Evolutionary conservation across 2,888 invertebrate species (phyloP).

Genomic region (Stenodema calcarata): DNA sequence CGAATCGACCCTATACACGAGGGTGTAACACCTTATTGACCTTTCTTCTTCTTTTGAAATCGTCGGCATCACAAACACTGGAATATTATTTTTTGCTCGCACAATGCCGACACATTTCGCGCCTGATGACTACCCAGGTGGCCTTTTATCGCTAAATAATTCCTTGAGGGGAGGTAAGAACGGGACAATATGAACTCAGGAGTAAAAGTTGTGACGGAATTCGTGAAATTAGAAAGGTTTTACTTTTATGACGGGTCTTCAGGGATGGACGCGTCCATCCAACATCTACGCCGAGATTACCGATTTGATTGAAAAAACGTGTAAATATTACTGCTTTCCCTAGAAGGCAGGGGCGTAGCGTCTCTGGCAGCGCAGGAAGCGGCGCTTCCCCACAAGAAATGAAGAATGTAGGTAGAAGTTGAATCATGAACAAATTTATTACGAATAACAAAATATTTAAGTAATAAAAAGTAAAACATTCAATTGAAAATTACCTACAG

Average conservation of each 20-base stretch:
- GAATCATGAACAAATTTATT: no score
- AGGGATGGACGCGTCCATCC: not conserved
- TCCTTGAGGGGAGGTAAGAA: not conserved
- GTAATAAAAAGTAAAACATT: no score
- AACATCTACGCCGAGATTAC: not conserved
- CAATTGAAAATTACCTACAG: no score
- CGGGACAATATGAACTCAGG: not conserved
- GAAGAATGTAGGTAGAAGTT: no score
- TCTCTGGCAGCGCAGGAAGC: no score
- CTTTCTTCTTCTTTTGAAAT: conserved; percentile 4
- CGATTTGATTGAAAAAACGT: no score
- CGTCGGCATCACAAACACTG: not conserved
- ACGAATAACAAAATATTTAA: no score
- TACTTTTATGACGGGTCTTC: not conserved
- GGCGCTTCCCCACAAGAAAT: no score
- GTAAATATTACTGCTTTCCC: no score
- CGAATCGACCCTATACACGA: not conserved
- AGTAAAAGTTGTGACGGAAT: not conserved
- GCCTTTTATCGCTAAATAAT: conserved; percentile 11
- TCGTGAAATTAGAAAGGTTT: not conserved
- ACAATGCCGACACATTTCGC: not conserved
- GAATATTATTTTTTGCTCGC: not conserved
- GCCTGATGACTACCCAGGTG: conserved; percentile 4
- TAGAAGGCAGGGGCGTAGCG: no score
- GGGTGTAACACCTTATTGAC: conserved; percentile 22